Percentiles rank a stretch among this genome's conserved stretches.
Evolutionary conservation across 2,797 vertebrate species (phyloP).

Genomic region (Phoxinus dragarum): DNA sequence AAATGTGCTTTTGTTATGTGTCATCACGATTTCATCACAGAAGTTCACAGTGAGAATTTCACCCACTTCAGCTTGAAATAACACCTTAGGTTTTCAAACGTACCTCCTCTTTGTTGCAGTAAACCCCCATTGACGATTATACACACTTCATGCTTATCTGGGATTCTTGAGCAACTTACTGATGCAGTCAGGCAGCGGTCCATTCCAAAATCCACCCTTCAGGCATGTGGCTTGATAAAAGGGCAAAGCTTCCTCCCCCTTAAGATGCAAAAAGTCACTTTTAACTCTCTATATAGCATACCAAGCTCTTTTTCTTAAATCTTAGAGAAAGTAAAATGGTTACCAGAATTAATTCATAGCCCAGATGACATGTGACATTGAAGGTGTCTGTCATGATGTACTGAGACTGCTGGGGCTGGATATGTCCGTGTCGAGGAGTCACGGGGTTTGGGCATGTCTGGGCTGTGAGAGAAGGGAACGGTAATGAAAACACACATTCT

Average conservation of each 20-base stretch:
- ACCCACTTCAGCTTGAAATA: slow-evolving; percentile 11
- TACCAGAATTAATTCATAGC: slow-evolving; percentile 66
- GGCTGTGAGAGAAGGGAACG: slow-evolving; percentile 55
- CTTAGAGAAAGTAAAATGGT: slow-evolving; percentile 41
- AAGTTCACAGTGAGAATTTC: not conserved
- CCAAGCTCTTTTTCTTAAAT: not conserved
- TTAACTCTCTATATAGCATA: slow-evolving; percentile 39
- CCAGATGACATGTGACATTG: slow-evolving; percentile 58
- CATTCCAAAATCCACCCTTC: slow-evolving; percentile 73
- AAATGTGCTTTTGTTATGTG: not conserved
- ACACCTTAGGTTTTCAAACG: not conserved
- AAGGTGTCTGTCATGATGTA: slow-evolving; percentile 64
- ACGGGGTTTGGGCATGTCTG: slow-evolving; percentile 70
- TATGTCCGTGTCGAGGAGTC: slow-evolving; percentile 72
- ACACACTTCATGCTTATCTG: slow-evolving; percentile 40
- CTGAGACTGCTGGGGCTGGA: slow-evolving; percentile 63
- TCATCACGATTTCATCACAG: not conserved
- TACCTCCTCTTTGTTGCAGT: slow-evolving; percentile 1
- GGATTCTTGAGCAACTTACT: slow-evolving; percentile 63
- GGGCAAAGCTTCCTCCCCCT: slow-evolving; percentile 56
- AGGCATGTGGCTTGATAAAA: slow-evolving; percentile 69
- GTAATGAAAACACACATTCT: slow-evolving; percentile 19
- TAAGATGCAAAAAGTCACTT: slow-evolving; percentile 42
- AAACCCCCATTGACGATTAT: slow-evolving; percentile 39
- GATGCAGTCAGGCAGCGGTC: slow-evolving; percentile 65